Evolutionary conservation across 2,113 vertebrate species (phyloP), one percentile per base, ranked within the genome.

Genomic region (Myotis yumanensis): DNA sequence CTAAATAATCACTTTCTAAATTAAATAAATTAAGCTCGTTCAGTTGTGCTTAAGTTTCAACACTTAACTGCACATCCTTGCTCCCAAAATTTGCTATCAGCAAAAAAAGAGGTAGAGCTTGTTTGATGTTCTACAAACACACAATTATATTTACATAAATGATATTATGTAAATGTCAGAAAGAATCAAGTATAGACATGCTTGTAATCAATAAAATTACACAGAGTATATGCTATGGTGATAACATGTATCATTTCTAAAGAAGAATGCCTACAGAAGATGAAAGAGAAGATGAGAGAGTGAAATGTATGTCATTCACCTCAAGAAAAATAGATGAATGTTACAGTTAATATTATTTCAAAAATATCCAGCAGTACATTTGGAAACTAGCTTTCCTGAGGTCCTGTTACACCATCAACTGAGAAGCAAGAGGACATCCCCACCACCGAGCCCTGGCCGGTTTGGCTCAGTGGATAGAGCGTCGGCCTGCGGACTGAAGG

Each of bases 151-250:
- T 59, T 59, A 59, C 23, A 59, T 59, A 94, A 86, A 64, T 86
- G 11, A 89, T 66, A 69, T 82, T 83, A 69, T 86, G 18, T 72
- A 62, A 40, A 30, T 66, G 11, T 90, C 57, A 89, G 54, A 88
- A 86, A 87, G 5, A 94, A 83, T 2, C 18, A 80, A 84, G 73
- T 57, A 51, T 32, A 93, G 95, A 97, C 87, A 71, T 48, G 32
- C 17, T 71, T 80, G 16, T 86, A 59, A 80, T 97, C 97, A 98
- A 96, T 96, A 95, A 76, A 48, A 97, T 97, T 98, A 97, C 86
- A 97, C 95, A 97, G 59, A 93, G 59, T n/a, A 96, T 89, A 96
- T 98, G 95, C 76, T 96, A 94, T 96, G 81, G 54, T 97, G 97
- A 97, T 95, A 96, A 97, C 89, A 94, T 4, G 40, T 95, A 96